Percentiles rank a stretch among this genome's conserved stretches.
phyloP scores from a whole-genome alignment of 1,140 invertebrate genomes.

The Zophobas atratus region DNA sequence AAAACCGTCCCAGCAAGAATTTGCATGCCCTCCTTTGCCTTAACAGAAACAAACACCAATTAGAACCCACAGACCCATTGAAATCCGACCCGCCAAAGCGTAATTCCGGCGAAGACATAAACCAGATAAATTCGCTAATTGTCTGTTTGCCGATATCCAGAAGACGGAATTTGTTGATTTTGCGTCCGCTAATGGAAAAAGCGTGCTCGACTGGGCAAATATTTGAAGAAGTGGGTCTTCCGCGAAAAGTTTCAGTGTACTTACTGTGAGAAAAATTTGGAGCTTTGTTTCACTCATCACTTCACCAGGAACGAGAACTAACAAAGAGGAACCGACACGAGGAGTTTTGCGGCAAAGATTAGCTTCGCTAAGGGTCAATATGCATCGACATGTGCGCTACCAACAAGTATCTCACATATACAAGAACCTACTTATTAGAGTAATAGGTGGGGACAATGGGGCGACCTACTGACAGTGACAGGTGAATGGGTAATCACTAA shows the following conservation, averaged over 20 bases:
- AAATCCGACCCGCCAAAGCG: background rate
- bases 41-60: background rate
- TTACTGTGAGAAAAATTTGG: conserved; percentile 9
- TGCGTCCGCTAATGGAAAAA: background rate
- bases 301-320: background rate
- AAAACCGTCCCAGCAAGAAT: too few species aligned
- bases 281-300: conserved; percentile 31
- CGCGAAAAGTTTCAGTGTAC: conserved; percentile 5
- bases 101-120: background rate
- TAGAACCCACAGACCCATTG: background rate
- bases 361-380: conserved; percentile 36
- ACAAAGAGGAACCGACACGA: background rate
- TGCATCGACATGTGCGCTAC: conserved; percentile 44
- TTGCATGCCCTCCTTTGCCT: too few species aligned
- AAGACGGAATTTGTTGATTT: background rate
- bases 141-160: too few species aligned
- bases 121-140: too few species aligned
- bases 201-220: background rate
- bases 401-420: conserved; percentile 48
- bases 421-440: conserved; percentile 48
- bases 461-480: conserved; percentile 48
- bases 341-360: conserved; percentile 19
- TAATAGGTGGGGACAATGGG: conserved; percentile 48
- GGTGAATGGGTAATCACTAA: conserved; percentile 45
- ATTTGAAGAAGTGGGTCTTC: background rate